Evolutionary conservation across 1,140 invertebrate species (phyloP), one percentile per base, ranked within the genome.

Genomic region (Formica exsecta): DNA sequence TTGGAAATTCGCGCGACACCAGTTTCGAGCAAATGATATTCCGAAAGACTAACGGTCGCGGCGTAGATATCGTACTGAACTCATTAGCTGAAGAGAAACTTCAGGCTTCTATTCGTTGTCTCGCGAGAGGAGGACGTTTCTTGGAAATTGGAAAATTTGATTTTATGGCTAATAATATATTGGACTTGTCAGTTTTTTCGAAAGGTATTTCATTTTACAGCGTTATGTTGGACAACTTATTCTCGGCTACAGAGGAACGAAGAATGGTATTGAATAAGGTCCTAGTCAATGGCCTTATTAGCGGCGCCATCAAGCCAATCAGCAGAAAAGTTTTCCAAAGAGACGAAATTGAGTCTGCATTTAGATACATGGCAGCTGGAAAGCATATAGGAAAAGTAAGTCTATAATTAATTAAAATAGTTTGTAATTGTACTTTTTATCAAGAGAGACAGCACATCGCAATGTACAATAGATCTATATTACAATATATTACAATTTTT

Each of bases 61-160:
- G 98, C 38, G 97, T 98, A 0, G 97, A 29, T 91, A 94, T 98
- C 32, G 97, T 98, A 1, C 95, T 98, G 0, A 98, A 98, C 94
- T 98, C 97, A 2, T 93, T 98, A 13, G 96, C 97, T 13, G 97
- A 97, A 89, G 97, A 98, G 48, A 98, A 98, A 93, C 94, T 98
- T 51, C 48, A 96, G 92, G 96, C 97, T 0, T 97, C 98, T 87
- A 92, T 98, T 79, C 96, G 98, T 38, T 97, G 98, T 91, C 95
- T 99, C 1, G 96, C 96, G 1, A 93, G 94, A 64, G 94, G 95
- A 7, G 97, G 97, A 0, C 95, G 96, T 22, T 98, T 98, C 92
- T 92, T 98, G 2, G 97, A 98, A 94, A 97, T 98, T 54, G 97
- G 97, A 13, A 98, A 97, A 91, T 97, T 97, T 85, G 97, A 98